Base-by-base conservation (phyloP, 2,888 invertebrate genomes). In the Tinea semifulvella region DNA sequence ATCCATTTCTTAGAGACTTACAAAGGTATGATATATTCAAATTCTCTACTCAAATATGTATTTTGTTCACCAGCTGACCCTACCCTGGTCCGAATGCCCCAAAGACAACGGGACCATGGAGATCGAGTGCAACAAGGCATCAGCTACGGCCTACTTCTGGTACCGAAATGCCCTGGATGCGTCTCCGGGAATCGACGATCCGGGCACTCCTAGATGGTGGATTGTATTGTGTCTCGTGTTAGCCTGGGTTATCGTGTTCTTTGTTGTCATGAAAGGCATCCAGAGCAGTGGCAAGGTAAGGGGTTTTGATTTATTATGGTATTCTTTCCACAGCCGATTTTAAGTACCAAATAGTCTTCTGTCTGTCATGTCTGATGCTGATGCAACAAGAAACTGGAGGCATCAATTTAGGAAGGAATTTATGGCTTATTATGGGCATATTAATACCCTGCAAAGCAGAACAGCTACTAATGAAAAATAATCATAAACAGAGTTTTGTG, bases 231-330 rank as follows among this genome's bases (percentile, higher is more conserved):
- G 95, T 61, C 84, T 97, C 40, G 66, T 94, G 47, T 81, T 95
- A 20, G 91, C 96, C 16, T 97, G 97, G 97, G 69, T 89, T 42
- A 84, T 95, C 52, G 95, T 97, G 20, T 97, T 94, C 82, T 92
- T 94, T 63, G 96, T 96, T 61, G 94, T 96, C 38, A 96, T 95
- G 93, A 94, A 94, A 70, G 96, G 96, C 40, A 96, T 97, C 51
- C 96, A 96, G 76, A 95, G 95, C 57, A 95, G 95, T 51, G 96
- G 96, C 58, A 96, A 96, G 87, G 94, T 93, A 64, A 54, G n/a
- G n/a, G n/a, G 56, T 44, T 7, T 17, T 13, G 19, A 11, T 40
- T 40, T 22, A 36, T 4, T 17, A n/a, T n/a, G n/a, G n/a, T n/a
- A 31, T n/a, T n/a, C n/a, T n/a, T n/a, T n/a, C n/a, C n/a, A n/a